Percentiles rank a stretch among this genome's conserved stretches.
phyloP scores from a whole-genome alignment of 2,113 vertebrate species.

The Callipepla squamata region DNA sequence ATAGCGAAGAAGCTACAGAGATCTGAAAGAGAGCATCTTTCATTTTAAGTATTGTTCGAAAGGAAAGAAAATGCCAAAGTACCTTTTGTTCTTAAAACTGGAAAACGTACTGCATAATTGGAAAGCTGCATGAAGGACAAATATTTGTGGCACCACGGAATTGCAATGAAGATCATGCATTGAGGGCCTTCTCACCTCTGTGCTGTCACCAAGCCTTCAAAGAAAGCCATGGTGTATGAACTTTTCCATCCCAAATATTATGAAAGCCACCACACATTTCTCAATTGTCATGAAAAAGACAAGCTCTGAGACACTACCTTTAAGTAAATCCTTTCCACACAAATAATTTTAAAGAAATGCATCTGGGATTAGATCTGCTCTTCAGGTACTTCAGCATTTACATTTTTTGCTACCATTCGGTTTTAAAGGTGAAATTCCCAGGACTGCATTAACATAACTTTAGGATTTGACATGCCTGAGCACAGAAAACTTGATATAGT shows the following conservation, averaged over 20 bases:
- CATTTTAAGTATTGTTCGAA: conserved; percentile 1
- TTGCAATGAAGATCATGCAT: neutral
- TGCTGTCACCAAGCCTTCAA: neutral
- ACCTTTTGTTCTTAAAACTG: neutral
- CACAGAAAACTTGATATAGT: neutral
- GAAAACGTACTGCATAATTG: neutral
- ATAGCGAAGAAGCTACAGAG: neutral
- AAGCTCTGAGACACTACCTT: neutral
- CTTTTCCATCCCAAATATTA: neutral
- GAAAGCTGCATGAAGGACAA: neutral
- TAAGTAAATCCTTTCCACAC: neutral
- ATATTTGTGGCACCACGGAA: neutral
- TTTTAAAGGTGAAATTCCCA: neutral
- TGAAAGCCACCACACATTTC: neutral
- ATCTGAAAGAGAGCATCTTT: conserved; percentile 22
- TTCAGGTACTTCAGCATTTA: neutral
- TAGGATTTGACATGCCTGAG: neutral
- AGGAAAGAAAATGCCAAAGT: neutral
- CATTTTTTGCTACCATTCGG: neutral
- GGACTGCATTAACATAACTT: neutral
- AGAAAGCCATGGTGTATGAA: neutral
- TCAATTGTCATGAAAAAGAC: neutral
- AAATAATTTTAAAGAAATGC: neutral
- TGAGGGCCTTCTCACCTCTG: neutral
- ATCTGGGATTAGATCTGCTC: neutral